phyloP scores from a whole-genome alignment of 2,113 vertebrate genomes.

The Sinocyclocheilus grahami region DNA sequence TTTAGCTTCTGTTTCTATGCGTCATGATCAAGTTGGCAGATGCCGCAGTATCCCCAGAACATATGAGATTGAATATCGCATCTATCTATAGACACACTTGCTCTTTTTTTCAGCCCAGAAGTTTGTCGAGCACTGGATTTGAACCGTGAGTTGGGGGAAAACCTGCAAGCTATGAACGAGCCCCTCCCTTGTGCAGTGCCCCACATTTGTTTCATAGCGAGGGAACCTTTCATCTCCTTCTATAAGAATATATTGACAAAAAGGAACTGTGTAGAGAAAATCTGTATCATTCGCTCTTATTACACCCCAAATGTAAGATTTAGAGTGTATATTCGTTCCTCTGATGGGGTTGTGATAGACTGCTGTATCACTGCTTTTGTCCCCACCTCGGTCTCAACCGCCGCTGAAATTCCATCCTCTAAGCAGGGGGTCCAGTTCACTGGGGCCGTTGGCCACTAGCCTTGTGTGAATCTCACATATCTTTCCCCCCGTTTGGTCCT shows the following conservation, averaged over 20 bases:
- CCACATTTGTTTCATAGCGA: slow-evolving; percentile 24
- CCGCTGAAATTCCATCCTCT: slow-evolving; percentile 74
- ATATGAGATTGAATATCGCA: slow-evolving; percentile 59
- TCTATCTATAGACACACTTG: slow-evolving; percentile 55
- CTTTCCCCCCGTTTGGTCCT: not conserved
- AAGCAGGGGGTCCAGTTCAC: slow-evolving; percentile 66
- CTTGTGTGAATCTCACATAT: slow-evolving; percentile 16
- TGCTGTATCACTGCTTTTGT: slow-evolving; percentile 69
- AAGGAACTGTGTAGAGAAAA: not conserved
- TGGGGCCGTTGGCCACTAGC: slow-evolving; percentile 52
- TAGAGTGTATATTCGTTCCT: slow-evolving; percentile 48
- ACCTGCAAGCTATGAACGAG: not conserved
- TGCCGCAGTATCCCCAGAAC: slow-evolving; percentile 58
- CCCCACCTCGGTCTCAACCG: slow-evolving; percentile 57
- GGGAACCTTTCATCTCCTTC: not conserved
- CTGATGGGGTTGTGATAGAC: slow-evolving; percentile 56
- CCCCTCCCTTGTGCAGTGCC: slow-evolving; percentile 13
- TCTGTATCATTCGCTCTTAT: not conserved
- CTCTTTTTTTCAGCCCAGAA: slow-evolving; percentile 43
- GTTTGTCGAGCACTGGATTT: slow-evolving; percentile 31
- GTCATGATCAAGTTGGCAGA: slow-evolving; percentile 72
- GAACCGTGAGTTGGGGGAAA: slow-evolving; percentile 27
- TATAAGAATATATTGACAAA: not conserved
- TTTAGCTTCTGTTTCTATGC: slow-evolving; percentile 76
- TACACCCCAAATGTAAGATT: not conserved